A percentile compares a stretch with the other conserved stretches of the same genome.
phyloP scores from a whole-genome alignment of 2,888 invertebrate genomes.

The Lasioglossum vierecki region DNA sequence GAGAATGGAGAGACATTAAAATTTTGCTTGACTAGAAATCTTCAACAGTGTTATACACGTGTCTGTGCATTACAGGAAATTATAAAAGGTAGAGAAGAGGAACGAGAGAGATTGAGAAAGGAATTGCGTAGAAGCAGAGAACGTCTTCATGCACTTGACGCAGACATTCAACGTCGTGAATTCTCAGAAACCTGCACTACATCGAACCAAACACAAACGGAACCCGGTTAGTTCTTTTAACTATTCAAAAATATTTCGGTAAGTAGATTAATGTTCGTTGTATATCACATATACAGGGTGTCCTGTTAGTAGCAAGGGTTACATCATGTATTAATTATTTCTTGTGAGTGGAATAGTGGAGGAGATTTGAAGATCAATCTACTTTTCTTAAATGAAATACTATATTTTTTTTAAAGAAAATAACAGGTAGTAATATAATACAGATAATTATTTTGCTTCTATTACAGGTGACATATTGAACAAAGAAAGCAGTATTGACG shows the following conservation, averaged over 20 bases:
- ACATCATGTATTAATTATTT: no score
- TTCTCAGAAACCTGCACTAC: slow-evolving; percentile 65
- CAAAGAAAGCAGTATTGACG: slow-evolving; percentile 64
- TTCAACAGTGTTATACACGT: neutral
- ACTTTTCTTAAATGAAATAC: no score
- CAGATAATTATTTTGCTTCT: neutral
- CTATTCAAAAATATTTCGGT: slow-evolving; percentile 38
- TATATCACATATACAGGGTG: no score
- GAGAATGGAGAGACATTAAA: neutral
- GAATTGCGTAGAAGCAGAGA: slow-evolving; percentile 90
- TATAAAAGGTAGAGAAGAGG: slow-evolving; percentile 90
- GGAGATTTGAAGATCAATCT: no score
- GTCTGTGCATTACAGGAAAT: slow-evolving; percentile 86
- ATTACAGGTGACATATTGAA: slow-evolving; percentile 60
- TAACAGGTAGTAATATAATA: neutral
- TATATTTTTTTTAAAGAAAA: no score
- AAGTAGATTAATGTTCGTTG: slow-evolving; percentile 10
- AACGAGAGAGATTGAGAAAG: slow-evolving; percentile 89
- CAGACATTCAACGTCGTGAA: slow-evolving; percentile 79
- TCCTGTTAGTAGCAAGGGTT: no score
- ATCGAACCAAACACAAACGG: slow-evolving; percentile 75
- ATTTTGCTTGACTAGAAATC: neutral
- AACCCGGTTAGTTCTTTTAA: slow-evolving; percentile 69
- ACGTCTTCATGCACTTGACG: slow-evolving; percentile 87
- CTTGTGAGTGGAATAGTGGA: no score